phyloP scores from a whole-genome alignment of 92 coral and sea anemone species.

The Montipora capitata region DNA sequence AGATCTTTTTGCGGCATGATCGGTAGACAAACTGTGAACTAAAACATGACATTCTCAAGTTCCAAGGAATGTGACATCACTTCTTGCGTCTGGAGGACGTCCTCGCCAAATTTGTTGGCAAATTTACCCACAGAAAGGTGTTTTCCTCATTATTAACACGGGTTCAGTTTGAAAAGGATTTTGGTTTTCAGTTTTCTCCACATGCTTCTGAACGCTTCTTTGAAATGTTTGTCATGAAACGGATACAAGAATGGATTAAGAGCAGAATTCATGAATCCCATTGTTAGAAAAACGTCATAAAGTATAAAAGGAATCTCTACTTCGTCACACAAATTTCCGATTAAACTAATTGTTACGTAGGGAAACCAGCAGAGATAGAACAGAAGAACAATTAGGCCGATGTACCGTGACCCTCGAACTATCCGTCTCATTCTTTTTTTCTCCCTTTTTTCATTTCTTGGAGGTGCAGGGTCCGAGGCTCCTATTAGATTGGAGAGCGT shows the following conservation, averaged over 20 bases:
- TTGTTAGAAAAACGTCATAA: constrained; percentile 18
- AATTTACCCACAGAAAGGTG: too few relatives aligned
- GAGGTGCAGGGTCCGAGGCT: constrained; percentile 10
- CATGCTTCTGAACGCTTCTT: constrained; percentile 83
- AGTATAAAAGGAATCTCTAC: constrained; percentile 30
- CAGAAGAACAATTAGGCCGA: constrained; percentile 84
- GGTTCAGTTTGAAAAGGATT: not conserved
- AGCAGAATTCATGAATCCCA: constrained; percentile 91
- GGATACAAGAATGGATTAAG: constrained; percentile 92
- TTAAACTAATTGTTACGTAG: constrained; percentile 65
- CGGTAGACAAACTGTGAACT: too few relatives aligned
- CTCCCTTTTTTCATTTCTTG: constrained; percentile 50
- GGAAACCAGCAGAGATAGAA: constrained; percentile 94
- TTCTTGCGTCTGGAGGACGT: too few relatives aligned
- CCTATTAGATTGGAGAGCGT: not conserved
- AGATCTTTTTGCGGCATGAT: too few relatives aligned
- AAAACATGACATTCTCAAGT: too few relatives aligned
- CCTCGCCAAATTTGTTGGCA: too few relatives aligned
- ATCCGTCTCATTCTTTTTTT: constrained; percentile 76
- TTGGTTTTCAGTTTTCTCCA: constrained; percentile 38
- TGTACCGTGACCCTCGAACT: constrained; percentile 87
- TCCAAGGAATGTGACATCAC: too few relatives aligned
- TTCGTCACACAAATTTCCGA: constrained; percentile 44
- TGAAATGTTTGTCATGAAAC: constrained; percentile 91
- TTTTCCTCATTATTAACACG: not conserved